Evolutionary conservation across 2,113 vertebrate genomes (phyloP).

Genomic region (Pterocles burchelli): DNA sequence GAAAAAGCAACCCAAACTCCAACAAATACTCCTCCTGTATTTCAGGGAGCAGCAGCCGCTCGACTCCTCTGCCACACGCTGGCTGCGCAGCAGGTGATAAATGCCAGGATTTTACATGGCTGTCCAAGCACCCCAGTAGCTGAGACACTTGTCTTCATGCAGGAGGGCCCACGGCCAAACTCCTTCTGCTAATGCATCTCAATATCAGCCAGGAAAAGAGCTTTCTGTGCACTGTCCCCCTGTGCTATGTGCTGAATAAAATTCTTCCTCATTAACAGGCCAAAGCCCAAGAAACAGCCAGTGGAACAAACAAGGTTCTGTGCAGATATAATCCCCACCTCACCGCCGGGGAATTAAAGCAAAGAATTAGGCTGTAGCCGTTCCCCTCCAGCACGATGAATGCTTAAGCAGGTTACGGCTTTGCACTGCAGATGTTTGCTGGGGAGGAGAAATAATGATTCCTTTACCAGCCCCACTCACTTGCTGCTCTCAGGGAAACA

Average conservation of each 20-base stretch:
- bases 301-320: slow-evolving; percentile 44
- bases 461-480: background rate
- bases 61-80: background rate
- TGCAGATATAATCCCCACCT: slow-evolving; percentile 47
- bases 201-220: background rate
- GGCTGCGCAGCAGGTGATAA: background rate
- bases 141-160: background rate
- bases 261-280: background rate
- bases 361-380: background rate
- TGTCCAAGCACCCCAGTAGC: background rate
- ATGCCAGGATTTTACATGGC: background rate
- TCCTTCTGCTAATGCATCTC: background rate
- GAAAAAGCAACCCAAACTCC: background rate
- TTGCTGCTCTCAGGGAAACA: background rate
- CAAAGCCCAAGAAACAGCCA: background rate
- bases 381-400: slow-evolving; percentile 3
- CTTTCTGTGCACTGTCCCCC: background rate
- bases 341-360: slow-evolving; percentile 28
- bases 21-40: background rate
- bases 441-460: background rate
- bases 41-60: background rate
- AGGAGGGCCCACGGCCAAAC: background rate
- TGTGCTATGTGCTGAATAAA: background rate
- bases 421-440: background rate
- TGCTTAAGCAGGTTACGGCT: slow-evolving; percentile 37